phyloP scores from a whole-genome alignment of 1,140 invertebrate species.

The Drosophila equinoxialis region DNA sequence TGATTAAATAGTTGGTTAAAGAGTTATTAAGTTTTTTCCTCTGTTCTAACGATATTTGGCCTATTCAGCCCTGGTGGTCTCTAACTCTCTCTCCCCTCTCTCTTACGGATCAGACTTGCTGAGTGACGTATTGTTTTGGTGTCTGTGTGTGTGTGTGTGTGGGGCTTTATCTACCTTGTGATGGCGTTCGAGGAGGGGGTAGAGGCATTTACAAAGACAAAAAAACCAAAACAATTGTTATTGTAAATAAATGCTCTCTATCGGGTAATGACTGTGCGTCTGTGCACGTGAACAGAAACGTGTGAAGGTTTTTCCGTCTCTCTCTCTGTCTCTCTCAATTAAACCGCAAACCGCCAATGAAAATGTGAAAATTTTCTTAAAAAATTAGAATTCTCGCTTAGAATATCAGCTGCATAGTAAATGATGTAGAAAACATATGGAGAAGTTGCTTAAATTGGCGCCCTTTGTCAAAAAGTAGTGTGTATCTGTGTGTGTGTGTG shows the following conservation, averaged over 20 bases:
- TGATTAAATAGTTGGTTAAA: too few species aligned
- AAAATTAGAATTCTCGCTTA: neutral
- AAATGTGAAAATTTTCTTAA: neutral
- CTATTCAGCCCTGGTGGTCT: neutral
- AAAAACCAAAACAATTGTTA: slow-evolving; percentile 35
- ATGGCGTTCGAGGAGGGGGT: slow-evolving; percentile 25
- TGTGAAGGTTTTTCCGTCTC: slow-evolving; percentile 32
- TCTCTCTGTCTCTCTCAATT: slow-evolving; percentile 22
- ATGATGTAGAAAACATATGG: neutral
- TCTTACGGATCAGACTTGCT: slow-evolving; percentile 22
- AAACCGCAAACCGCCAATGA: slow-evolving; percentile 65
- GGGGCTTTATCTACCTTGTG: neutral
- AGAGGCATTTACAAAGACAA: slow-evolving; percentile 31
- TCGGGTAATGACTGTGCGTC: slow-evolving; percentile 24
- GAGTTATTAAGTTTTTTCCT: neutral
- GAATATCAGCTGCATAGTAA: neutral
- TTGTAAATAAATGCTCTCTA: slow-evolving; percentile 64
- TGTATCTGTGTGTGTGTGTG: too few species aligned
- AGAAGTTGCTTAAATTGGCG: neutral
- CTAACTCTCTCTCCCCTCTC: neutral
- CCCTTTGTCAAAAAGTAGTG: slow-evolving; percentile 10
- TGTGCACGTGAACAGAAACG: slow-evolving; percentile 70
- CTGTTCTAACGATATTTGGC: neutral
- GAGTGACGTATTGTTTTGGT: slow-evolving; percentile 60
- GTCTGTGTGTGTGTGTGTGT: slow-evolving; percentile 27